Evolutionary conservation across 2,888 invertebrate species (phyloP).

Genomic region (Isoperla grammatica): DNA sequence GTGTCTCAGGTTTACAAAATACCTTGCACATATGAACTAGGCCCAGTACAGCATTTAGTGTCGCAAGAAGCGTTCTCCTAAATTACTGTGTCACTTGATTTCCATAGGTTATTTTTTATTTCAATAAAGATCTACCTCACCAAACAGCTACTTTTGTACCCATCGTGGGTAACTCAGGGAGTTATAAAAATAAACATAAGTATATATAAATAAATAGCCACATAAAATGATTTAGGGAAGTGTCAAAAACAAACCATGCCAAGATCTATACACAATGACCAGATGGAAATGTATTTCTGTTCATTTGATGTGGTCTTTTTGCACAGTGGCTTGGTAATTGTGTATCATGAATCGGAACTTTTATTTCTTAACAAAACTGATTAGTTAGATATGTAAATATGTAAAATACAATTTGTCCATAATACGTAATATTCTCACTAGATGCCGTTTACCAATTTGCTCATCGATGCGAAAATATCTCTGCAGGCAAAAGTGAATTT

Average conservation of each 20-base stretch:
- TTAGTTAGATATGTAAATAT: constrained; percentile 24
- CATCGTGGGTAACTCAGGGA: constrained; percentile 29
- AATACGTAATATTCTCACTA: constrained; percentile 24
- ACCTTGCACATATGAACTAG: background rate
- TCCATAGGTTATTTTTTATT: constrained; percentile 8
- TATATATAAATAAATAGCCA: constrained; percentile 20
- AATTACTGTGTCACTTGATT: background rate
- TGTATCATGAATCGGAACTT: constrained; percentile 25
- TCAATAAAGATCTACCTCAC: constrained; percentile 30
- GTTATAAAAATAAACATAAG: constrained; percentile 24
- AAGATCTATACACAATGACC: constrained; percentile 26
- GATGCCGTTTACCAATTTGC: constrained; percentile 15
- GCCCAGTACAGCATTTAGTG: background rate
- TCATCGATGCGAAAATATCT: background rate
- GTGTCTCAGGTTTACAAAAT: background rate
- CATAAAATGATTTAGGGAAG: constrained; percentile 16
- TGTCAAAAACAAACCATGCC: constrained; percentile 24
- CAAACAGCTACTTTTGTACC: constrained; percentile 26
- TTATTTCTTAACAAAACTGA: constrained; percentile 13
- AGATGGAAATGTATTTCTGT: constrained; percentile 16
- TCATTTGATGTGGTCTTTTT: constrained; percentile 11
- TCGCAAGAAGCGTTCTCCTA: background rate
- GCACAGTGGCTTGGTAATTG: constrained; percentile 29
- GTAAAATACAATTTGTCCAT: constrained; percentile 22
- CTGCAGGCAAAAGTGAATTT: background rate